A percentile compares a stretch with the other conserved stretches of the same genome.
phyloP scores from a whole-genome alignment of 2,113 vertebrate genomes.

The Phylloscopus trochiloides region DNA sequence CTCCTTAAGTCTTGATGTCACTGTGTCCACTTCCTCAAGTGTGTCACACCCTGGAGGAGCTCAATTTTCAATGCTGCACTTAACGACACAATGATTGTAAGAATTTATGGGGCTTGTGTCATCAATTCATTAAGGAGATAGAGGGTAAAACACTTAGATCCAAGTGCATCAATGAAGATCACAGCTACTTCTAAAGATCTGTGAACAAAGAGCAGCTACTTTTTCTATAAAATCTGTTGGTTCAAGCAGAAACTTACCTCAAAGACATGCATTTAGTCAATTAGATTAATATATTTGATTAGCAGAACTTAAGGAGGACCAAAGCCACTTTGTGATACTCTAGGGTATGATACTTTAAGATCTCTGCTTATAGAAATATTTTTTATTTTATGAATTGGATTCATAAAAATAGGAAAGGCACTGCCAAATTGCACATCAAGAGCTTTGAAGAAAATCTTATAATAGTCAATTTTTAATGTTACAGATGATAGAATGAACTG shows the following conservation, averaged over 20 bases:
- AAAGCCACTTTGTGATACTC: not conserved
- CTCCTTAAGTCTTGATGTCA: not conserved
- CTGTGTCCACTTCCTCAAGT: not conserved
- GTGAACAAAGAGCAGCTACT: not conserved
- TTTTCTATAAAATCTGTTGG: not conserved
- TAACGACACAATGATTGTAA: not conserved
- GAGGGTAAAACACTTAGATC: not conserved
- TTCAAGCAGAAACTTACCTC: not conserved
- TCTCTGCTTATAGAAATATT: not conserved
- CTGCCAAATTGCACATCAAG: not conserved
- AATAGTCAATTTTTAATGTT: slow-evolving; percentile 10
- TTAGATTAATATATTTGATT: not conserved
- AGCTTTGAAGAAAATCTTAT: not conserved
- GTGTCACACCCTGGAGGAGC: not conserved
- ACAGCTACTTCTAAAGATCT: not conserved
- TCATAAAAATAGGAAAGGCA: not conserved
- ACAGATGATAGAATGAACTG: not conserved
- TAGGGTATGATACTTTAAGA: not conserved
- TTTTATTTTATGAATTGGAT: not conserved
- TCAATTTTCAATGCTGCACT: not conserved
- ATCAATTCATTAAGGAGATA: not conserved
- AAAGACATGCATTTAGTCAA: not conserved
- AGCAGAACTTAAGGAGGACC: not conserved
- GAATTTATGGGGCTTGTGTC: not conserved
- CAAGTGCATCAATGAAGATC: not conserved